Percentiles rank a stretch among this genome's conserved stretches.
Conservation (phyloP, 2,888 invertebrate genomes). For the Tineola bisselliella region DNA sequence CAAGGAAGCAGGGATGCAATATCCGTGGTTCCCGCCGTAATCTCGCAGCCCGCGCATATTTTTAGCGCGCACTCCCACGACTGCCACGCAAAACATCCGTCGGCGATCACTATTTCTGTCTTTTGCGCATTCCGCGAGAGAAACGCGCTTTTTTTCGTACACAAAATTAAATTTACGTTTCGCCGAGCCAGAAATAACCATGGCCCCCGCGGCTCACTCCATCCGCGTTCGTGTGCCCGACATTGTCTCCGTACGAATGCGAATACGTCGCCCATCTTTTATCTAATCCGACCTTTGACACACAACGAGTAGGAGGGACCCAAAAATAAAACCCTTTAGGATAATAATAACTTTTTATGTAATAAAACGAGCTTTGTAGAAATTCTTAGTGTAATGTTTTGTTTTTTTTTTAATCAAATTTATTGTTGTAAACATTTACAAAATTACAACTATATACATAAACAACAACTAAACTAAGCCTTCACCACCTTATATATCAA, state of each 20-base stretch:
- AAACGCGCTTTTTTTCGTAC: constrained; percentile 39
- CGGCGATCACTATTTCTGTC: constrained; percentile 48
- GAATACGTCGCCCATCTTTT: not conserved
- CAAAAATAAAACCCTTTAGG: no score
- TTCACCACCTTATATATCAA: no score
- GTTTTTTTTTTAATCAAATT: no score
- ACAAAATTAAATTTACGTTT: constrained; percentile 18
- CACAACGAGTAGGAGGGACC: no score
- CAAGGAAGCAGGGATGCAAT: not conserved
- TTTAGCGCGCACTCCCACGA: constrained; percentile 33
- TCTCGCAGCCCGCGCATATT: not conserved
- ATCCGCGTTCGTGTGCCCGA: not conserved
- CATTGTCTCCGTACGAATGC: not conserved
- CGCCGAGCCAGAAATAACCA: constrained; percentile 16
- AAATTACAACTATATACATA: no score
- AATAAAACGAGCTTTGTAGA: no score
- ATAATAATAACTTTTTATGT: no score
- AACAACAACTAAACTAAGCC: no score
- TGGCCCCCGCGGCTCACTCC: not conserved
- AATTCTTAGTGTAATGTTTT: no score
- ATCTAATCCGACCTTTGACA: no score
- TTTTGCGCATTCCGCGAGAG: constrained; percentile 47
- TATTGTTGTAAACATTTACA: no score
- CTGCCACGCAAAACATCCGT: constrained; percentile 45
- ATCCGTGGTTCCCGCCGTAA: not conserved